Base-by-base conservation (phyloP, 2,113 vertebrate genomes). In the Cinclus cinclus region DNA sequence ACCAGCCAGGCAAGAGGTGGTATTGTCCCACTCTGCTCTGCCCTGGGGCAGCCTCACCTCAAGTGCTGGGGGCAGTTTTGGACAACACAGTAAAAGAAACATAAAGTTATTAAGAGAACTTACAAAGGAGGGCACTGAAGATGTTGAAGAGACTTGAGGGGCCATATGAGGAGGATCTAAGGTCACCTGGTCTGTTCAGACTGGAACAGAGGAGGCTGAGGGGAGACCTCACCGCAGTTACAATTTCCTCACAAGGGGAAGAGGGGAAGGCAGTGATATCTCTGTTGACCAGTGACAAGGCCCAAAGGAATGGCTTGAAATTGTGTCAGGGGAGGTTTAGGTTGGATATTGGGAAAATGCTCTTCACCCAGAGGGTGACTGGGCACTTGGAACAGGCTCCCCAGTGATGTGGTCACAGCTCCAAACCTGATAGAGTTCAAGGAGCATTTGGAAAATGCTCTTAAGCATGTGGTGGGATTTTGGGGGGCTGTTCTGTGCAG, bases 1-100 rank as follows among this genome's bases (percentile, higher is more conserved):
- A 0, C 6, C 17, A 21, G 22, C 17, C 0, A 1, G 28, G 18
- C 3, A 7, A 27, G 28, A 13, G 10, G 31, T 22, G 17, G 17
- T 13, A 68, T 68, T 81, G 22, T 68, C 28, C 53, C 1, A 0
- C 58, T 50, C 30, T 53, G 9, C 41, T 56, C 62, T 56, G 64
- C 42, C 6, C 19, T 64, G 62, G 16, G 27, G 24, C 24, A 25
- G 50, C 52, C 52, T 18, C 28, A 41, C 23, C 23, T 41, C 1
- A 0, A 17, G 44, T 49, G 7, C 17, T 59, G 30, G 23, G 64
- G 4, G 13, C 28, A 49, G 44, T 28, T 69, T 69, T 33, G 64
- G 35, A 14, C 15, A 27, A 13, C 49, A 50, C 24, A 50, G 39
- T 14, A 22, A 17, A 69, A 33, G 15, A 44, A 44, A n/a, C 10